A percentile compares a stretch with the other conserved stretches of the same genome.
Evolutionary conservation across 2,113 vertebrate genomes (phyloP).

Genomic region (Suricata suricatta): DNA sequence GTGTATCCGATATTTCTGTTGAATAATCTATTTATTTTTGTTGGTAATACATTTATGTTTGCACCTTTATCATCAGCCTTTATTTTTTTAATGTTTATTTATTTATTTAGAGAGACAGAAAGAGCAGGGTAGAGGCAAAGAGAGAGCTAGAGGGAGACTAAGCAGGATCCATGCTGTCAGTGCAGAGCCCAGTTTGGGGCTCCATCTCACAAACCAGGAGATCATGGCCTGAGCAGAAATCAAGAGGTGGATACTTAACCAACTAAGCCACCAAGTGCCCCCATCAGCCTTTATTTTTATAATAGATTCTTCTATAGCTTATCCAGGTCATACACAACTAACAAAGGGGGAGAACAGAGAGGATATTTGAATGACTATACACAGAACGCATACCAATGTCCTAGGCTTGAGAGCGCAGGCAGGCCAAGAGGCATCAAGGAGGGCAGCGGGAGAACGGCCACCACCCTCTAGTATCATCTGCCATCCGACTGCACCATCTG

Average conservation of each 20-base stretch:
- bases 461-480: neutral
- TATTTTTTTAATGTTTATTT: neutral
- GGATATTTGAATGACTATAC: constrained; percentile 93
- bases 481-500: neutral
- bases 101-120: neutral
- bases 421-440: neutral
- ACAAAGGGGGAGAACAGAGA: constrained; percentile 89
- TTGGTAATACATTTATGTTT: neutral
- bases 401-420: neutral
- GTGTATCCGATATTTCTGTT: constrained; percentile 80
- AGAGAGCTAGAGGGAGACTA: neutral
- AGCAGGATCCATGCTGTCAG: neutral
- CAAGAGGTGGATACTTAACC: neutral
- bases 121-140: neutral
- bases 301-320: constrained; percentile 79
- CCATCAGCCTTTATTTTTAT: constrained; percentile 44
- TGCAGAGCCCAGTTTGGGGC: neutral
- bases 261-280: neutral
- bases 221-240: neutral
- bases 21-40: constrained; percentile 71
- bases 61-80: neutral
- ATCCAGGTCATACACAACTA: constrained; percentile 87
- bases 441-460: neutral
- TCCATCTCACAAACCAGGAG: neutral
- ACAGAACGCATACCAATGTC: constrained; percentile 93